These are phyloP conservation scores for Tadarida brasiliensis DNA, from an alignment of 2,797 vertebrate genomes.

Conservation along the genomic window DNA sequence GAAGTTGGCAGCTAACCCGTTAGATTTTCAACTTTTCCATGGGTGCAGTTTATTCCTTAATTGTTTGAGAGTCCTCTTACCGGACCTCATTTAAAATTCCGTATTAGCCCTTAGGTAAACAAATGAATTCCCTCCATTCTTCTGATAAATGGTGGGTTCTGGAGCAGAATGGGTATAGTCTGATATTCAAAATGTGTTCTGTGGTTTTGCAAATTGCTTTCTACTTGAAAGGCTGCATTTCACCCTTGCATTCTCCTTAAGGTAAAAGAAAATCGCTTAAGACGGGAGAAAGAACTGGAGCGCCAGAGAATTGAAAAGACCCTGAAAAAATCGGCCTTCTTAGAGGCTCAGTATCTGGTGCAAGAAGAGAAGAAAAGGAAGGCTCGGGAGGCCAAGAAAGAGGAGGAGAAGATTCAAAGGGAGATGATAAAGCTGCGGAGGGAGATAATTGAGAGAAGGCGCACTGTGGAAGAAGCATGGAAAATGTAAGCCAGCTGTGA, in stretches of 20 bases:
- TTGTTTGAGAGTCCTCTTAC: background rate
- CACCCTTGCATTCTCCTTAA: constrained; percentile 78
- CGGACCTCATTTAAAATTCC: constrained; percentile 39
- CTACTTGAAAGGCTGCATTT: constrained; percentile 39
- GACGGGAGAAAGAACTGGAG: constrained; percentile 89
- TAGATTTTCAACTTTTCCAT: constrained; percentile 22
- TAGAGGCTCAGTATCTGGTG: constrained; percentile 89
- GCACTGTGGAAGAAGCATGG: constrained; percentile 86
- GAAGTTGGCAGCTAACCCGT: background rate
- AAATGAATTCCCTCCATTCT: background rate
- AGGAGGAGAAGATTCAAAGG: constrained; percentile 92
- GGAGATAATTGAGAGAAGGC: constrained; percentile 91
- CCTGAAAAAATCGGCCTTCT: constrained; percentile 86
- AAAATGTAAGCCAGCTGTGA: constrained; percentile 88
- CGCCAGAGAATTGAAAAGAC: constrained; percentile 88
- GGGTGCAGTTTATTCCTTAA: background rate
- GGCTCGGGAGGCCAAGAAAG: constrained; percentile 88
- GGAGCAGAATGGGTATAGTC: background rate
- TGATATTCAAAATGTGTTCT: constrained; percentile 45
- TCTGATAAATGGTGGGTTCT: background rate
- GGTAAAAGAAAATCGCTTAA: constrained; percentile 94
- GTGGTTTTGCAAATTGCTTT: constrained; percentile 26
- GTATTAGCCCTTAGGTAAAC: background rate
- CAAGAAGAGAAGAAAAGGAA: constrained; percentile 89
- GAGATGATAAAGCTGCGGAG: constrained; percentile 93